phyloP scores from a whole-genome alignment of 2,113 vertebrate genomes.

The human region DNA sequence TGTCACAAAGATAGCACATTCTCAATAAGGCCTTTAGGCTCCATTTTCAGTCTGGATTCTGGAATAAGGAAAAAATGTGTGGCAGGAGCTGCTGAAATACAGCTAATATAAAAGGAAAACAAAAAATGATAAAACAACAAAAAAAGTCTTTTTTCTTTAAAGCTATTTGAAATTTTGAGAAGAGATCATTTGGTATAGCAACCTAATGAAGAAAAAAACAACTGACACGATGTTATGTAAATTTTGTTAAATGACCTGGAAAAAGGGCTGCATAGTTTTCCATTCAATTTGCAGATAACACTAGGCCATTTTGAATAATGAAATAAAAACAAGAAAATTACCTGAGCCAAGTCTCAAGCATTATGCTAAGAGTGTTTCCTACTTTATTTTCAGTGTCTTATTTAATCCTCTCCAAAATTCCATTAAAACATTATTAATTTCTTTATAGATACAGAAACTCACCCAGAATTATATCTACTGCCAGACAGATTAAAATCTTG shows the following conservation, averaged over 20 bases:
- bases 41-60: neutral
- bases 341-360: neutral
- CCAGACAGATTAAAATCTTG: neutral
- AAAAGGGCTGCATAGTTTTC: neutral
- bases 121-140: neutral
- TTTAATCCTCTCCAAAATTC: neutral
- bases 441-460: neutral
- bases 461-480: neutral
- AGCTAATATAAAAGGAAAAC: neutral
- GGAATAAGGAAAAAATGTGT: neutral
- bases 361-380: neutral
- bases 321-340: constrained; percentile 17
- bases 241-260: neutral
- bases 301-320: constrained; percentile 9
- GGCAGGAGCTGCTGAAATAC: neutral
- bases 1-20: neutral
- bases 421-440: neutral
- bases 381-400: neutral
- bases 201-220: neutral
- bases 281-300: neutral
- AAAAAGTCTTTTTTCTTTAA: neutral
- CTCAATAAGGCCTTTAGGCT: neutral
- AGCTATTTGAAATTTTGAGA: neutral
- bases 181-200: neutral
- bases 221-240: neutral